Conservation (phyloP, 2,888 invertebrate species). For the Coelinius sp. region DNA sequence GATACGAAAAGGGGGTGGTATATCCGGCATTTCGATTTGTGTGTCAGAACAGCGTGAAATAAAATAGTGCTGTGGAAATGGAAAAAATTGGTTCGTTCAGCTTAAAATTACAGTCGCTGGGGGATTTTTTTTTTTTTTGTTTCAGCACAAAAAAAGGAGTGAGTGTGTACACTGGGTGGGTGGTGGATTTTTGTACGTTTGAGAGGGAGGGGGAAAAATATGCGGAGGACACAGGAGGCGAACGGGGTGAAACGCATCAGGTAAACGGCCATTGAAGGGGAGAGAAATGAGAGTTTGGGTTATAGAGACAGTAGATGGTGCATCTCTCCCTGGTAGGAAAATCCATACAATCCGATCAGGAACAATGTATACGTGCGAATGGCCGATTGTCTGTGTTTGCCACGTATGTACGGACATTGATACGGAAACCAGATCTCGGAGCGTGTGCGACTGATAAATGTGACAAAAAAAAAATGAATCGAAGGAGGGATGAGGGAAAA, state of each 20-base stretch:
- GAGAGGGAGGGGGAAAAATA: conserved; percentile 38
- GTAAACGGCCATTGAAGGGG: conserved; percentile 57
- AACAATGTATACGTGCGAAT: conserved; percentile 69
- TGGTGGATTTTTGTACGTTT: conserved; percentile 42
- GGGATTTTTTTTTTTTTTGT: conserved; percentile 55
- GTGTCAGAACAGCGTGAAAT: conserved; percentile 22
- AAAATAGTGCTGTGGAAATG: conserved; percentile 43
- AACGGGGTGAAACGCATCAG: conserved; percentile 40
- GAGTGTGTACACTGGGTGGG: conserved; percentile 46
- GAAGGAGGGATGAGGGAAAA: conserved; percentile 3
- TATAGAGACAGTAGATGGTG: conserved; percentile 52
- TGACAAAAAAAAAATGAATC: conserved; percentile 52
- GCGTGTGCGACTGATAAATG: conserved; percentile 63
- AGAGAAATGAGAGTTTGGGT: conserved; percentile 44
- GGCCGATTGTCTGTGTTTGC: conserved; percentile 66
- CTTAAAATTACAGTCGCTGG: conserved; percentile 65
- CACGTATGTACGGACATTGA: conserved; percentile 62
- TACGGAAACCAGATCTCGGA: conserved; percentile 65
- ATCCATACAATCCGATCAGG: conserved; percentile 70
- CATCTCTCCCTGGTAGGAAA: conserved; percentile 60
- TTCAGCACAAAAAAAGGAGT: conserved; percentile 50
- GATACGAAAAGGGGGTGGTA: conserved; percentile 38
- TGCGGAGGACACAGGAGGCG: conserved; percentile 40
- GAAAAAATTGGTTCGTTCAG: conserved; percentile 65
- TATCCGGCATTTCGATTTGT: conserved; percentile 23